Conservation (phyloP, 2,888 invertebrate genomes). For the Caenorhabditis sp. region DNA sequence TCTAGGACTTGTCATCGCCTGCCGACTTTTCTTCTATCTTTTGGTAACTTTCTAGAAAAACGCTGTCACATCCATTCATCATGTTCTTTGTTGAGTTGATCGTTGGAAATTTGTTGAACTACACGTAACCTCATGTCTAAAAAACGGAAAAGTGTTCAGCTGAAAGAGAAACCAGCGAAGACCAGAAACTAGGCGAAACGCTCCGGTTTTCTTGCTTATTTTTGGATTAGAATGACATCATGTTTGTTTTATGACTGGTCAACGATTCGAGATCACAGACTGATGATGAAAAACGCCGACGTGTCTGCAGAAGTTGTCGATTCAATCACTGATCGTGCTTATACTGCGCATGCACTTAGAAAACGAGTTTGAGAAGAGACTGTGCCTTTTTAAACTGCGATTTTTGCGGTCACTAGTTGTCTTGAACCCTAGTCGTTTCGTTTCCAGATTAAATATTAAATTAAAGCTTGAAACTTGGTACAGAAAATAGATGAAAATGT, state of each 20-base stretch:
- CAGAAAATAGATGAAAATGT: too few relatives aligned
- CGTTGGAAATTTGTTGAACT: too few relatives aligned
- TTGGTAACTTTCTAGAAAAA: too few relatives aligned
- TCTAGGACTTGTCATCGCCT: too few relatives aligned
- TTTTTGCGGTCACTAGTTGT: neutral
- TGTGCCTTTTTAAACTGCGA: neutral
- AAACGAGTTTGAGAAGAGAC: neutral
- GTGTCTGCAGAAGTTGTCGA: neutral
- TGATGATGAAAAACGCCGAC: constrained; percentile 18
- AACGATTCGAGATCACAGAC: constrained; percentile 42
- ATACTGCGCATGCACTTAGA: neutral
- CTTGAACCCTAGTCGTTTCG: neutral
- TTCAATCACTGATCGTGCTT: constrained; percentile 8
- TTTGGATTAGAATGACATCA: constrained; percentile 1
- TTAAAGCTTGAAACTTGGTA: neutral
- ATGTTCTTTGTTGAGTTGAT: too few relatives aligned
- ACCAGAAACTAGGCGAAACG: neutral
- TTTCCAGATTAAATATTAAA: neutral
- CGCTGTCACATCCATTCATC: too few relatives aligned
- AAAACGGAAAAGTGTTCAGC: too few relatives aligned
- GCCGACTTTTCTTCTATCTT: too few relatives aligned
- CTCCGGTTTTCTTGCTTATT: constrained; percentile 2
- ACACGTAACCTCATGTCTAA: neutral
- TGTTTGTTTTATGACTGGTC: constrained; percentile 38
- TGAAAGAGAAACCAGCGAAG: neutral